Conservation (phyloP, 2,888 invertebrate species). For the Stegophylla sp. region DNA sequence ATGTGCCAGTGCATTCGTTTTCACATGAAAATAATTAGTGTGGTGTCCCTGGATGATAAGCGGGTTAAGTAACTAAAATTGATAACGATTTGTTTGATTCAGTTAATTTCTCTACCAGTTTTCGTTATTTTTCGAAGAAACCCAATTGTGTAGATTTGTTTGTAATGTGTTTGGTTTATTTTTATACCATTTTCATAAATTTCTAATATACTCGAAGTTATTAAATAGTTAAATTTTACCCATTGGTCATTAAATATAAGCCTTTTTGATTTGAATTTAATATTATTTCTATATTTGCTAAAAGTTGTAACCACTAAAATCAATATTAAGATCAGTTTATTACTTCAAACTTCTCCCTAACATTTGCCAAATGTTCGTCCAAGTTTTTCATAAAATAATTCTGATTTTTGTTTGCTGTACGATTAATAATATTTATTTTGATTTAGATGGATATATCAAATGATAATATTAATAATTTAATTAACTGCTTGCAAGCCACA, state of each 20-base stretch:
- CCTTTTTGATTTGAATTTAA: too few relatives aligned
- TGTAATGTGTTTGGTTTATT: neutral
- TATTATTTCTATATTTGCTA: too few relatives aligned
- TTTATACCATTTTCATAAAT: too few relatives aligned
- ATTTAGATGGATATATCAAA: conserved; percentile 43
- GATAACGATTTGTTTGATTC: conserved; percentile 32
- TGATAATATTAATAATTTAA: conserved; percentile 47
- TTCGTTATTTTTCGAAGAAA: conserved; percentile 36
- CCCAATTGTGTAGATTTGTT: too few relatives aligned
- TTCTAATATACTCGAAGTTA: too few relatives aligned
- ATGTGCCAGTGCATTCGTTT: neutral
- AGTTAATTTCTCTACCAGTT: neutral
- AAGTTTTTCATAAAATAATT: neutral
- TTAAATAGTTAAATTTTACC: too few relatives aligned
- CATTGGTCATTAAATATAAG: too few relatives aligned
- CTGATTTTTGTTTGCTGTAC: neutral
- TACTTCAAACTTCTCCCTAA: neutral
- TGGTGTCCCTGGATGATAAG: conserved; percentile 15
- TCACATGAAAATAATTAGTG: neutral
- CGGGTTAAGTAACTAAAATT: neutral
- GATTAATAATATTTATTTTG: neutral
- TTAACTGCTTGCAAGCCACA: conserved; percentile 66
- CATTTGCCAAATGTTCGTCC: neutral
- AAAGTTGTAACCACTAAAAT: neutral
- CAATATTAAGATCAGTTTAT: neutral